Base-by-base conservation (phyloP, 2,797 vertebrate genomes). In the Rhinophrynus dorsalis region DNA sequence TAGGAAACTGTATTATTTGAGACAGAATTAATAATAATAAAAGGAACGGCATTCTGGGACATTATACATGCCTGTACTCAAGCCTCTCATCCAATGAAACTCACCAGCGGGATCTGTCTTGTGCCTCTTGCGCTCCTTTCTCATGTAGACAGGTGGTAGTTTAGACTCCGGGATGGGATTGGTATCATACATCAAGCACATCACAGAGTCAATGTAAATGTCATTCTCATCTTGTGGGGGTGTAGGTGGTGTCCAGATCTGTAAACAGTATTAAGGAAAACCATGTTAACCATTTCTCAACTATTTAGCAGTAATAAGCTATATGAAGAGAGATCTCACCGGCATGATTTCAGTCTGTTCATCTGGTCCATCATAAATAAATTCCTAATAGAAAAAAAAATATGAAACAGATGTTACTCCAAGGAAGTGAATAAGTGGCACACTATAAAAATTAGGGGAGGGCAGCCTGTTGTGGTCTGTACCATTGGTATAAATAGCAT, bases 201-300 rank as follows among this genome's bases (percentile, higher is more conserved):
- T 96, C 33, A 96, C 94, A 1, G 94, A 94, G 79, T 97, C 94
- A 2, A 96, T 94, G 75, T 96, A 96, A 73, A 96, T 94, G 67
- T 97, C 94, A 5, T 96, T 96, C 80, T 97, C 95, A 59, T 97
- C 95, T 78, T 96, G 95, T 29, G 95, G 94, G 1, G 95, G 95
- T 3, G 95, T 97, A 5, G 95, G 95, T 7, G 95, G 95, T 60
- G 95, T 96, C 95, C 95, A 97, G 60, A 97, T 83, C 95, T 96
- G 76, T 54, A 77, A 1, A 77, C n/a, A n/a, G n/a, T n/a, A n/a
- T n/a, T n/a, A n/a, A n/a, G n/a, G n/a, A n/a, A n/a, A n/a, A n/a
- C n/a, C n/a, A n/a, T n/a, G n/a, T n/a, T n/a, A n/a, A n/a, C n/a
- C n/a, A n/a, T n/a, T n/a, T n/a, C n/a, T n/a, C n/a, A n/a, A n/a